phyloP scores from a whole-genome alignment of 2,888 invertebrate species.

The Agriopis aurantiaria region DNA sequence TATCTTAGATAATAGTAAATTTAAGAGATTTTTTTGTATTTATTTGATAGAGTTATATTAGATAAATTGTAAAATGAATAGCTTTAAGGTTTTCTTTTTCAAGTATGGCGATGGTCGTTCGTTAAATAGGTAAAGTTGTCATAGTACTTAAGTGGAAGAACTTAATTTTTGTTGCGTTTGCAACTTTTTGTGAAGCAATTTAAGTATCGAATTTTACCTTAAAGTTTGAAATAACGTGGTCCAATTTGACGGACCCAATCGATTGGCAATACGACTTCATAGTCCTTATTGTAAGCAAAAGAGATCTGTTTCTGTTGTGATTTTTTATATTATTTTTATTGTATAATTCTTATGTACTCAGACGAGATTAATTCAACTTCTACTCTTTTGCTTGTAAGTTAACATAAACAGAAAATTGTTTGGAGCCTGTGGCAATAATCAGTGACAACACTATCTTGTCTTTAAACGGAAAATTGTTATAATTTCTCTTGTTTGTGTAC shows the following conservation, averaged over 20 bases:
- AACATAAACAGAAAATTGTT: constrained; percentile 51
- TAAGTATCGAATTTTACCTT: constrained; percentile 45
- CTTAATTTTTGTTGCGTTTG: constrained; percentile 72
- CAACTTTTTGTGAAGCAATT: constrained; percentile 44
- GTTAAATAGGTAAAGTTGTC: constrained; percentile 69
- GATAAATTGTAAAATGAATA: constrained; percentile 85
- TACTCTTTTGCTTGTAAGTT: constrained; percentile 68
- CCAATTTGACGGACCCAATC: constrained; percentile 17
- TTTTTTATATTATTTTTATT: constrained; percentile 59
- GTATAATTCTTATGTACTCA: constrained; percentile 75
- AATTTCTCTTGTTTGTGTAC: constrained; percentile 60
- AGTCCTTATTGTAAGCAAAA: constrained; percentile 56
- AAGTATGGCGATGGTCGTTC: constrained; percentile 84
- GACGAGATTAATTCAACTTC: constrained; percentile 78
- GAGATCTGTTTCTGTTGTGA: constrained; percentile 81
- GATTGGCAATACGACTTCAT: constrained; percentile 48
- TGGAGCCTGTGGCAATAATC: constrained; percentile 62
- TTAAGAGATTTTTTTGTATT: constrained; percentile 85
- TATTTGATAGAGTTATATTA: constrained; percentile 86
- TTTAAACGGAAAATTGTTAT: constrained; percentile 71
- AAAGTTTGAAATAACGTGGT: constrained; percentile 31
- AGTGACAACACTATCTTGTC: not conserved
- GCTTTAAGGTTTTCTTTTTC: constrained; percentile 76
- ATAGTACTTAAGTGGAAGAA: constrained; percentile 80
- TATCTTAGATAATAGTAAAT: constrained; percentile 79